Base-by-base conservation (phyloP, 2,797 vertebrate species). In the Okamejei kenojei region DNA sequence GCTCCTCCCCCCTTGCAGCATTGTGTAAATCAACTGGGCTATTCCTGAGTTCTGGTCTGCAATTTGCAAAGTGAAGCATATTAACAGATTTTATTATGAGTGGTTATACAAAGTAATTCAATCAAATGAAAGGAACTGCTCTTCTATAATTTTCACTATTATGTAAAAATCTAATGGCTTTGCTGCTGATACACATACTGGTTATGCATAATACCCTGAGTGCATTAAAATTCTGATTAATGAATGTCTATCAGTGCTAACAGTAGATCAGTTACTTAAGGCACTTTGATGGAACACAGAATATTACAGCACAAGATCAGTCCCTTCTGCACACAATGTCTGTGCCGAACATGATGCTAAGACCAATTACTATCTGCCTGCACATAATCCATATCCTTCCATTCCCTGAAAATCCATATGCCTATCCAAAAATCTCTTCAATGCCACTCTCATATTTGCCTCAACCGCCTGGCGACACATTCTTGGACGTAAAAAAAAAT, bases 151-250 rank as follows among this genome's bases (percentile, higher is more conserved):
- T 73, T 35, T 73, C 71, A 35, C 3, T 65, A 15, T 21, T 35
- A 3, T 32, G 29, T 17, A 71, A 0, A 17, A 68, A 71, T 71
- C 9, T 71, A 10, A 6, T 73, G 21, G 23, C 2, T 71, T 38
- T 71, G 65, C 65, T 71, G 35, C 68, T 73, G 38, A 38, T 74
- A 26, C 54, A 45, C 26, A 23, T 91, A n/a, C 68, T 45, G 68
- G 45, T 74, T 26, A 45, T 45, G 71, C 17, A 71, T 9, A 9
- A 91, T 38, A 23, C 38, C 65, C 35, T 19, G 10, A 35, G 2
- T 73, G 35, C 88, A 45, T 91, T 35, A 74, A 38, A 23, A 91
- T 71, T 38, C 38, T 45, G 68, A 71, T 91, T 91, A 91, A 91
- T 91, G 65, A 68, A 91, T 73, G 63, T 32, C 88, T 71, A 23